Conservation (phyloP, 2,888 invertebrate species). For the Clitarchus hookeri region DNA sequence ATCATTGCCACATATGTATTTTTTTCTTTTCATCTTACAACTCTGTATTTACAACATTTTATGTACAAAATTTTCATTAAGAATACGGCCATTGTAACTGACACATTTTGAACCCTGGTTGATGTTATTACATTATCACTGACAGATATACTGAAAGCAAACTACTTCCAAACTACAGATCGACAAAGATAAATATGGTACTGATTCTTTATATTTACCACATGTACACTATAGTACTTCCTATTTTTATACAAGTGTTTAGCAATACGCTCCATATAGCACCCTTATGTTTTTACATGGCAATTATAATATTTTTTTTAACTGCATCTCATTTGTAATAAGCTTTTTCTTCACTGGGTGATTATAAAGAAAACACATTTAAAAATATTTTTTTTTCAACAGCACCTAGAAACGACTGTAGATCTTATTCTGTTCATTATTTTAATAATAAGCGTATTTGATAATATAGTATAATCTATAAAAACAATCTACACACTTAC, state of each 20-base stretch:
- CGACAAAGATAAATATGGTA: constrained; percentile 19
- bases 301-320: constrained; percentile 33
- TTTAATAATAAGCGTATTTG: constrained; percentile 37
- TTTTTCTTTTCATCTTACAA: constrained; percentile 27
- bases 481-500: constrained; percentile 33
- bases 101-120: constrained; percentile 39
- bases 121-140: constrained; percentile 34
- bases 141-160: constrained; percentile 28
- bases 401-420: constrained; percentile 41
- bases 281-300: constrained; percentile 36
- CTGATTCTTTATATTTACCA: constrained; percentile 23
- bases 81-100: constrained; percentile 35
- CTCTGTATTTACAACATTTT: constrained; percentile 38
- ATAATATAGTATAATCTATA: constrained; percentile 35
- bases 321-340: constrained; percentile 24
- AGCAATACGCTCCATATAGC: constrained; percentile 34
- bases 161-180: constrained; percentile 14
- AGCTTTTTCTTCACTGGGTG: constrained; percentile 31
- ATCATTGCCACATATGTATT: constrained; percentile 33
- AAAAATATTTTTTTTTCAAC: constrained; percentile 39
- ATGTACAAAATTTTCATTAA: constrained; percentile 39
- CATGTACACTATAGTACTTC: background rate
- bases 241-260: constrained; percentile 25
- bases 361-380: constrained; percentile 40
- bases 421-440: constrained; percentile 41